Percentiles rank a stretch among this genome's conserved stretches.
phyloP scores from a whole-genome alignment of 2,888 invertebrate genomes.

The Leptinotarsa haldemani region DNA sequence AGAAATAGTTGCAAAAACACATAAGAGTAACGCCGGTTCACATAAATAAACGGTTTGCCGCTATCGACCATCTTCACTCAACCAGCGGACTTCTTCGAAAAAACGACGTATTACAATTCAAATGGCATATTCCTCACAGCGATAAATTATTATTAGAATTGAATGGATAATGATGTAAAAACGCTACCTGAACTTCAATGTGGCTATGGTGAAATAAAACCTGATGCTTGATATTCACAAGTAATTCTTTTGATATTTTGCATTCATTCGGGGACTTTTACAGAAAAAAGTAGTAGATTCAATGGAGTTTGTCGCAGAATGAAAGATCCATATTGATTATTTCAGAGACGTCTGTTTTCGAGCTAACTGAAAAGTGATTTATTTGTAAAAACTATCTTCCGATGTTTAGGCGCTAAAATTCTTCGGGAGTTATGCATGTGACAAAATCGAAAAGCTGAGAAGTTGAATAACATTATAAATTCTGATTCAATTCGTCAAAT shows the following conservation, averaged over 20 bases:
- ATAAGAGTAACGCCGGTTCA: too few species aligned
- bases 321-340: not conserved
- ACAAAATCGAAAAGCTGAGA: too few species aligned
- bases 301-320: not conserved
- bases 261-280: not conserved
- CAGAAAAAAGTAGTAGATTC: not conserved
- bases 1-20: too few species aligned
- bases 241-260: slow-evolving; percentile 7
- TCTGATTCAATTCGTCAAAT: too few species aligned
- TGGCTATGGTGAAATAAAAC: not conserved
- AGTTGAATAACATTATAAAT: too few species aligned
- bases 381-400: not conserved
- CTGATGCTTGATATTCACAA: slow-evolving; percentile 3
- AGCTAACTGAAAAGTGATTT: not conserved
- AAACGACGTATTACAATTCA: slow-evolving; percentile 15
- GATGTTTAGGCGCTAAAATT: too few species aligned
- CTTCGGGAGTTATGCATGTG: too few species aligned
- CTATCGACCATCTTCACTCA: slow-evolving; percentile 5
- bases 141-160: slow-evolving; percentile 23
- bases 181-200: slow-evolving; percentile 1
- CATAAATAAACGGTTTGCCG: not conserved
- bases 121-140: slow-evolving; percentile 8
- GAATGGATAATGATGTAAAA: slow-evolving; percentile 18
- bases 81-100: not conserved
- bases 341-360: not conserved